These are phyloP conservation scores for Taenaris catops DNA, from an alignment of 2,888 invertebrate genomes.

Conservation along the genomic window DNA sequence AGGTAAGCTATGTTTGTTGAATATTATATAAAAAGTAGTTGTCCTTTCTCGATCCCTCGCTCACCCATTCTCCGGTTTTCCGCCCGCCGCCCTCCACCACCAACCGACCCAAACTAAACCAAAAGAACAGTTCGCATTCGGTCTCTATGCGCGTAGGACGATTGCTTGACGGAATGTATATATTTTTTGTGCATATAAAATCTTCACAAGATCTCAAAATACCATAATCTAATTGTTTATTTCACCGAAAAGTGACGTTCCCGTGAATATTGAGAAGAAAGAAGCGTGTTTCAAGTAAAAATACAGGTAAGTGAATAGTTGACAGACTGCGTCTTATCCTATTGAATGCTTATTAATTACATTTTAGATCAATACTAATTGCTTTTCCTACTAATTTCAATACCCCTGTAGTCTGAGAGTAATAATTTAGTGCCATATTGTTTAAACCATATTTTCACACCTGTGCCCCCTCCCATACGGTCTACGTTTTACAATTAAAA, in stretches of 20 bases:
- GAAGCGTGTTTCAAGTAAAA: slow-evolving; percentile 56
- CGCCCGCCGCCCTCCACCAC: slow-evolving; percentile 44
- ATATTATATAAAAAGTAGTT: slow-evolving; percentile 37
- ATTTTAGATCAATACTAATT: slow-evolving; percentile 41
- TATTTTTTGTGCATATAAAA: slow-evolving; percentile 74
- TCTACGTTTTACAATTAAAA: slow-evolving; percentile 27
- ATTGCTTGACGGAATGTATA: slow-evolving; percentile 68
- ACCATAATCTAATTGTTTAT: slow-evolving; percentile 60
- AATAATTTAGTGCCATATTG: slow-evolving; percentile 40
- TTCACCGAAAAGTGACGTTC: slow-evolving; percentile 60
- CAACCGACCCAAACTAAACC: slow-evolving; percentile 54
- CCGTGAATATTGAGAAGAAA: slow-evolving; percentile 65
- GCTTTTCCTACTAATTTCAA: slow-evolving; percentile 36
- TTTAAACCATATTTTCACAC: slow-evolving; percentile 32
- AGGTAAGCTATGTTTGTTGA: too few relatives aligned
- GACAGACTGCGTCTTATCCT: slow-evolving; percentile 75
- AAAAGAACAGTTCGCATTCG: slow-evolving; percentile 78
- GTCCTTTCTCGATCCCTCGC: slow-evolving; percentile 55
- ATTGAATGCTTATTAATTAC: slow-evolving; percentile 52
- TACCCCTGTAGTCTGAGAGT: slow-evolving; percentile 26
- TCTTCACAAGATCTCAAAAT: slow-evolving; percentile 73
- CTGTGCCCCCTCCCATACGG: slow-evolving; percentile 43
- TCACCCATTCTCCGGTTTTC: slow-evolving; percentile 68
- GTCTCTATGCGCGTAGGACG: slow-evolving; percentile 75
- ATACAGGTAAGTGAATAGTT: slow-evolving; percentile 71